Conservation (phyloP, 2,113 vertebrate genomes). For the Phaethon lepturus region DNA sequence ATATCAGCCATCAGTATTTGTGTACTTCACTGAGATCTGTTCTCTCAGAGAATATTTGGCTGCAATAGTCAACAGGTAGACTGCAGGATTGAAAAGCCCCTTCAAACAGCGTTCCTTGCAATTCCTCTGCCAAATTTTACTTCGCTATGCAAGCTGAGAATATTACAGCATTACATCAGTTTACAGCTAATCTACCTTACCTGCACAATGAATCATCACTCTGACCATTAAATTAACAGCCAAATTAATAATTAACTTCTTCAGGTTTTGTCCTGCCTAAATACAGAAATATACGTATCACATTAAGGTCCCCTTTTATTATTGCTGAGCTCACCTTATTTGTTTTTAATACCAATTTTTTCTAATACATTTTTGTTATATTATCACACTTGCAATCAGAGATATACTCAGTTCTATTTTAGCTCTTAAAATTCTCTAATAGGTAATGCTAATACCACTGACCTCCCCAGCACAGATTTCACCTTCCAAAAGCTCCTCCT, state of each 20-base stretch:
- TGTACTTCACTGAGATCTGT: not conserved
- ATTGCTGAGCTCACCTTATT: not conserved
- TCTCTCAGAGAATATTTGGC: not conserved
- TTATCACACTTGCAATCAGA: not conserved
- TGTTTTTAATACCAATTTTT: not conserved
- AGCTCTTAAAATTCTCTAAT: not conserved
- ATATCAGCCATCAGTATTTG: not conserved
- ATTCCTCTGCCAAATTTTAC: not conserved
- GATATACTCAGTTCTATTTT: not conserved
- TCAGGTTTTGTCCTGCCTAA: not conserved
- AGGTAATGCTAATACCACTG: not conserved
- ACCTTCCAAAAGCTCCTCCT: not conserved
- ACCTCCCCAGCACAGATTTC: not conserved
- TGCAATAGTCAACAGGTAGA: not conserved
- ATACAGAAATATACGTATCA: not conserved
- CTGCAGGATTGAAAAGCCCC: not conserved
- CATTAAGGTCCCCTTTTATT: not conserved
- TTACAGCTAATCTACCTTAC: not conserved
- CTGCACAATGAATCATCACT: not conserved
- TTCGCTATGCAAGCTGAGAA: not conserved
- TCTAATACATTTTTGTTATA: not conserved
- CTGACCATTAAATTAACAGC: not conserved
- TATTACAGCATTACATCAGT: not conserved
- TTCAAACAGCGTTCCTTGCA: not conserved
- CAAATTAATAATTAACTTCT: not conserved